Percentiles rank a stretch among this genome's conserved stretches.
Evolutionary conservation across 2,113 vertebrate genomes (phyloP).

Genomic region (Leptodactylus fuscus): DNA sequence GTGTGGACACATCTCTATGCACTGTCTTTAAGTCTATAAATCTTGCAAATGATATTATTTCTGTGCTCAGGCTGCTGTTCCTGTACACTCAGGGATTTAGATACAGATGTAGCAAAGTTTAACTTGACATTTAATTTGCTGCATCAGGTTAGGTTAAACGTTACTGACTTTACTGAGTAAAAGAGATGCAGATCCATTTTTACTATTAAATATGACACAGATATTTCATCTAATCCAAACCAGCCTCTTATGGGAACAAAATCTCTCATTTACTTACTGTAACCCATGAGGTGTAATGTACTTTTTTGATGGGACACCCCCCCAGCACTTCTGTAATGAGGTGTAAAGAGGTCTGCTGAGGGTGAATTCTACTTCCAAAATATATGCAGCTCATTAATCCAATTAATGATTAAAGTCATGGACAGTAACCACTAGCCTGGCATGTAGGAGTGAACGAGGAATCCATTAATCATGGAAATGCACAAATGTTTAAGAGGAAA

Average conservation of each 20-base stretch:
- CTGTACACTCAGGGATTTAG: too few relatives aligned
- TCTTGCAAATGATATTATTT: too few relatives aligned
- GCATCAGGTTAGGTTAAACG: too few relatives aligned
- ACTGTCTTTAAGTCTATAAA: too few relatives aligned
- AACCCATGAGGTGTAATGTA: conserved; percentile 24
- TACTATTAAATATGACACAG: not conserved
- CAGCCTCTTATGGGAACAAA: not conserved
- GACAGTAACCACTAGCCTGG: conserved; percentile 68
- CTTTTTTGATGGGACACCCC: conserved; percentile 61
- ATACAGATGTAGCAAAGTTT: too few relatives aligned
- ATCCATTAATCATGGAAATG: conserved; percentile 7
- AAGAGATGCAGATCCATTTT: not conserved
- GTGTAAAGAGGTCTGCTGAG: conserved; percentile 61
- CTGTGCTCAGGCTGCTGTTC: too few relatives aligned
- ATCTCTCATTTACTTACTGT: not conserved
- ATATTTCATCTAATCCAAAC: not conserved
- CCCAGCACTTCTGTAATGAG: conserved; percentile 44
- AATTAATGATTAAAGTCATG: conserved; percentile 77
- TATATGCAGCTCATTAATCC: conserved; percentile 74
- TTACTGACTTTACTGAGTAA: too few relatives aligned
- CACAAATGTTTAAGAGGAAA: not conserved
- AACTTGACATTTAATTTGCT: too few relatives aligned
- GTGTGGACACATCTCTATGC: too few relatives aligned
- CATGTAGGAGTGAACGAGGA: not conserved
- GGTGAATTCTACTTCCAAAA: conserved; percentile 63